These are phyloP conservation scores for Spondyliosoma cantharus DNA, from an alignment of 2,797 vertebrate species.

Conservation along the genomic window DNA sequence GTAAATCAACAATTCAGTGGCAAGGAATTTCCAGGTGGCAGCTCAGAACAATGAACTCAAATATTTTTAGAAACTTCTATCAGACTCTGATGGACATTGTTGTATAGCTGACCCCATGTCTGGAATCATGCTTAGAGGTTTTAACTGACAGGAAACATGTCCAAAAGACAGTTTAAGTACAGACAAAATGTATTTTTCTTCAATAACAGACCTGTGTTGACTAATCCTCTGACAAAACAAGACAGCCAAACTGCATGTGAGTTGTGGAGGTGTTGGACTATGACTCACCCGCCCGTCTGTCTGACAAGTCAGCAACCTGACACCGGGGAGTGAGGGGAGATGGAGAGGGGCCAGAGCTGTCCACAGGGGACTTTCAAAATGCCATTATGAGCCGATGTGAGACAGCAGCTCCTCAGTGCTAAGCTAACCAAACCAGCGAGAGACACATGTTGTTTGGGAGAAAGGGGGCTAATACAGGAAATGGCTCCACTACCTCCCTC, in stretches of 20 bases:
- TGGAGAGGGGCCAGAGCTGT: conserved; percentile 25
- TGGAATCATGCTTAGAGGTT: neutral
- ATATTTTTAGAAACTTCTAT: neutral
- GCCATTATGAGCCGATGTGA: conserved; percentile 62
- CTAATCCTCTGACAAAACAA: conserved; percentile 1
- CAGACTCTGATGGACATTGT: neutral
- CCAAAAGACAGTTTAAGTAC: neutral
- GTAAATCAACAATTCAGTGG: neutral
- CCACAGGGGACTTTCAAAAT: conserved; percentile 67
- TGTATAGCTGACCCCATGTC: neutral
- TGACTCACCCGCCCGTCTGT: conserved; percentile 49
- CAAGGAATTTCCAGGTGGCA: neutral
- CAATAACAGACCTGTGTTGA: neutral
- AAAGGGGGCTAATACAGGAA: conserved; percentile 68
- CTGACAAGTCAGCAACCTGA: conserved; percentile 67
- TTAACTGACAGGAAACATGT: neutral
- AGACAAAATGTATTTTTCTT: neutral
- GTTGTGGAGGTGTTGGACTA: conserved; percentile 19
- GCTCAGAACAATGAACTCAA: neutral
- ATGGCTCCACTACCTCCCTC: conserved; percentile 31
- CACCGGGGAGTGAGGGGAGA: conserved; percentile 44
- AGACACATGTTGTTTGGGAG: conserved; percentile 67
- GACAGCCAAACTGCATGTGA: conserved; percentile 1
- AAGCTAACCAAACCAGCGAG: conserved; percentile 62
- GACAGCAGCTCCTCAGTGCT: conserved; percentile 43